Base-by-base conservation (phyloP, 2,113 vertebrate genomes). In the Eurypyga helias region DNA sequence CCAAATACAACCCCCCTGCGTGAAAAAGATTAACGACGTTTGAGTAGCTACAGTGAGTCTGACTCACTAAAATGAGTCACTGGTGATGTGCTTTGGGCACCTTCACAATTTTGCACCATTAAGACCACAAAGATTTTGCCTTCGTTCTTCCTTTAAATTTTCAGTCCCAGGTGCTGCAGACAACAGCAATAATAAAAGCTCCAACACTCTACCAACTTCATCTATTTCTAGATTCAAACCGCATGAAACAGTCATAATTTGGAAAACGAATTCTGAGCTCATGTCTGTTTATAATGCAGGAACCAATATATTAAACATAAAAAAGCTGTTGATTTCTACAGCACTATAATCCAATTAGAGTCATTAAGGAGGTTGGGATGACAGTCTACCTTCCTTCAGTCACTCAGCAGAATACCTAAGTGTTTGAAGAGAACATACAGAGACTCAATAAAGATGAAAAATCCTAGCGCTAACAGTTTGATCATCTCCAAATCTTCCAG, bases 371-470 rank as follows among this genome's bases (percentile, higher is more conserved):
- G 41, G 54, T 36, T 1, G 65, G 71, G 95, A 88, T 77, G 58
- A 93, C 49, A 77, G 71, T 6, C 52, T 67, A 3, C 33, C 72
- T 65, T 16, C 29, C 79, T 95, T 83, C 88, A 79, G 52, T 48
- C 90, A 73, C 31, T 73, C 83, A 69, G 48, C 31, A 89, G 51
- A 77, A 85, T 31, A 71, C 19, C 1, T 23, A 71, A 55, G 23
- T 24, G 7, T 46, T 18, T 60, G 34, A 65, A 83, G 45, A 61
- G 92, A 76, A 81, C 8, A 84, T 20, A 49, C 34, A 24, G 16
- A 72, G 51, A 81, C 34, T 83, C 64, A 83, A 94, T 12, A 83
- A 36, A 92, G 72, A 92, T 81, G 43, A 92, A 90, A 94, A 91
- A 55, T 58, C 45, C 49, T 29, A 93, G 19, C 1, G 1, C 41